A percentile compares a stretch with the other conserved stretches of the same genome.
Evolutionary conservation across 92 coral and sea anemone genomes (phyloP).

Genomic region (Blastomussa wellsi): DNA sequence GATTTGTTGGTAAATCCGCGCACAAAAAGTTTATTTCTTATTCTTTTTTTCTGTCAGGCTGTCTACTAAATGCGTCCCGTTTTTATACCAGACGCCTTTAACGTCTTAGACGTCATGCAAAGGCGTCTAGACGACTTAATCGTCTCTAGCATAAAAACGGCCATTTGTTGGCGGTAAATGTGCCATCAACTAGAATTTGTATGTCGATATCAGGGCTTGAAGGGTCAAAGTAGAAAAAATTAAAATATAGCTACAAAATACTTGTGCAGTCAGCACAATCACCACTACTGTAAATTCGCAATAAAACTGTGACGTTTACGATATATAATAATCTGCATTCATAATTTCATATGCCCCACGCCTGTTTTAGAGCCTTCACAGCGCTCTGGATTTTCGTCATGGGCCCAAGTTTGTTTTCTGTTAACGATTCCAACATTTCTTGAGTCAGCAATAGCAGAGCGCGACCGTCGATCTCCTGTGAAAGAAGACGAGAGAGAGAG

Average conservation of each 20-base stretch:
- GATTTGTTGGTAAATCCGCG: too few species aligned
- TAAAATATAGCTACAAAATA: constrained; percentile 37
- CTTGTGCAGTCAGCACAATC: neutral
- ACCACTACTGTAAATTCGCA: constrained; percentile 10
- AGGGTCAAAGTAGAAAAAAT: constrained; percentile 13
- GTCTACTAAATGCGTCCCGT: too few species aligned
- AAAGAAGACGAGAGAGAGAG: neutral
- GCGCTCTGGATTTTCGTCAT: constrained; percentile 98
- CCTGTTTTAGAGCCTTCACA: constrained; percentile 84
- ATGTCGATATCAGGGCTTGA: neutral
- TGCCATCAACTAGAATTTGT: neutral
- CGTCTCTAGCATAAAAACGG: too few species aligned
- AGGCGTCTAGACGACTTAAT: too few species aligned
- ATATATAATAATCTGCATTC: constrained; percentile 23
- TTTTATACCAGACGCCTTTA: too few species aligned
- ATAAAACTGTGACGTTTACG: constrained; percentile 28
- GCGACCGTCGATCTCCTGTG: constrained; percentile 90
- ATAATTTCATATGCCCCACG: constrained; percentile 81
- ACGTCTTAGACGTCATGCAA: too few species aligned
- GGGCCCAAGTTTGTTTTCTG: constrained; percentile 92
- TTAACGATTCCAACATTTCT: constrained; percentile 87
- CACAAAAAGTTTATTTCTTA: too few species aligned
- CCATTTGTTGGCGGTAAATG: too few species aligned
- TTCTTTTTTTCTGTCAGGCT: too few species aligned
- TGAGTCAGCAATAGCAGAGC: constrained; percentile 82